Conservation (phyloP, 30 jellyfish, hydroid and myxozoan species). For the Aurelia aurita complex sp. Pacific region DNA sequence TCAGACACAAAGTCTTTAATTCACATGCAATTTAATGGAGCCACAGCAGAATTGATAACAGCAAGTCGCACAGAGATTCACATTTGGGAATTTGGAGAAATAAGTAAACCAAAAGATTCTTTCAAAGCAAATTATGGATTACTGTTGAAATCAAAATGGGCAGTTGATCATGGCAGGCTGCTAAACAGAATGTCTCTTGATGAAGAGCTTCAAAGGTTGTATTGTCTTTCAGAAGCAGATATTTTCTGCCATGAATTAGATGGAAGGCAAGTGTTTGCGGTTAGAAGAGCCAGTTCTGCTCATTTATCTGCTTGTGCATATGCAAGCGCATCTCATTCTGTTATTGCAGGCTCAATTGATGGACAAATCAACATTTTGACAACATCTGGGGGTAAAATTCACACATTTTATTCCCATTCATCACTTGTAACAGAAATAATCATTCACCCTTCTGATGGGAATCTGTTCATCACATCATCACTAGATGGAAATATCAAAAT, state of each 20-base stretch:
- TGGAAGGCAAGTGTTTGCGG: constrained; percentile 49
- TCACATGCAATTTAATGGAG: constrained; percentile 54
- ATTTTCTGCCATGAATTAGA: constrained; percentile 65
- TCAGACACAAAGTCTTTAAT: constrained; percentile 63
- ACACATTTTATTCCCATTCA: constrained; percentile 55
- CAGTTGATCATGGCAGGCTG: constrained; percentile 30
- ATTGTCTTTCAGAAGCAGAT: constrained; percentile 70
- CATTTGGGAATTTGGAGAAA: constrained; percentile 71
- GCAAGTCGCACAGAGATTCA: constrained; percentile 65
- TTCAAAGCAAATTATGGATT: constrained; percentile 39
- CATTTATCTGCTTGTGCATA: constrained; percentile 79
- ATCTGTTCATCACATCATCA: constrained; percentile 71
- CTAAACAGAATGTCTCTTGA: constrained; percentile 58
- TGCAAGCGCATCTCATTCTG: constrained; percentile 38
- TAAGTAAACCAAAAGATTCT: constrained; percentile 21
- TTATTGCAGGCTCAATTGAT: constrained; percentile 76
- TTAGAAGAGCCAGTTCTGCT: constrained; percentile 41
- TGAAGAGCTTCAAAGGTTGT: constrained; percentile 62
- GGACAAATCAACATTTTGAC: constrained; percentile 68
- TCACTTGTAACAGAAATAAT: constrained; percentile 56
- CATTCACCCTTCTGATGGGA: constrained; percentile 78
- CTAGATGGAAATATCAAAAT: constrained; percentile 80
- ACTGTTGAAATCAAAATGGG: constrained; percentile 41
- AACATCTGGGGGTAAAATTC: constrained; percentile 72
- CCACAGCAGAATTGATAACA: constrained; percentile 62